These are phyloP conservation scores for Gnathonemus longibarbis DNA, from an alignment of 2,113 vertebrate species.

Conservation along the genomic window DNA sequence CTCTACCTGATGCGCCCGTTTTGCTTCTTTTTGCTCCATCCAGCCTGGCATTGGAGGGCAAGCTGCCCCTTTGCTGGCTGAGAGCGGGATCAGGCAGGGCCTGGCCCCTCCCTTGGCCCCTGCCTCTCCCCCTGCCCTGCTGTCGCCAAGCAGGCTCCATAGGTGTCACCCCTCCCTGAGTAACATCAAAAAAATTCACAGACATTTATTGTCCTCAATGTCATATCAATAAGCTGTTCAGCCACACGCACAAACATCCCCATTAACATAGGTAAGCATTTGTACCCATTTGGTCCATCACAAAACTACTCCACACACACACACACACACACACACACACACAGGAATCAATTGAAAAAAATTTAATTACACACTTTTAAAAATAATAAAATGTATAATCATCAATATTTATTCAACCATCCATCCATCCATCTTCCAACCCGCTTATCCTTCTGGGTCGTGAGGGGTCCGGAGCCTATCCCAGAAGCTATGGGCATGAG, in stretches of 20 bases:
- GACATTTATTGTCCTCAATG: not conserved
- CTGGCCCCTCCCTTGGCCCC: conserved; percentile 51
- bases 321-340: no score
- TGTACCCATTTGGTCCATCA: no score
- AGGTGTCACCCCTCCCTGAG: not conserved
- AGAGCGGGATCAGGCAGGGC: conserved; percentile 19
- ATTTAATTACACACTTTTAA: not conserved
- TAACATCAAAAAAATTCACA: not conserved
- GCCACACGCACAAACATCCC: not conserved
- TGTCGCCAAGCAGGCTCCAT: conserved; percentile 84
- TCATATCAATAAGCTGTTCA: not conserved
- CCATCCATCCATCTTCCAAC: no score
- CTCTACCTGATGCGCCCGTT: not conserved
- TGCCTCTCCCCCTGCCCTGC: conserved; percentile 69
- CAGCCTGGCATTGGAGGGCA: not conserved
- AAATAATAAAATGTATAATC: not conserved
- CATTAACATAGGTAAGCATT: not conserved
- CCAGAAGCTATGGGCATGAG: no score
- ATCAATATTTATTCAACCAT: not conserved
- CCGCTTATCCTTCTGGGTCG: no score
- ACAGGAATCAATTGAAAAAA: no score
- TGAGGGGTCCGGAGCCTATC: no score
- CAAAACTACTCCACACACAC: not conserved
- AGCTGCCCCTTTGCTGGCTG: conserved; percentile 25
- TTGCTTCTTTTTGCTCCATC: conserved; percentile 2